Percentiles rank a stretch among this genome's conserved stretches.
These are phyloP conservation scores for Metallyticus violacea DNA, from an alignment of 2,888 invertebrate genomes.

Conservation along the genomic window DNA sequence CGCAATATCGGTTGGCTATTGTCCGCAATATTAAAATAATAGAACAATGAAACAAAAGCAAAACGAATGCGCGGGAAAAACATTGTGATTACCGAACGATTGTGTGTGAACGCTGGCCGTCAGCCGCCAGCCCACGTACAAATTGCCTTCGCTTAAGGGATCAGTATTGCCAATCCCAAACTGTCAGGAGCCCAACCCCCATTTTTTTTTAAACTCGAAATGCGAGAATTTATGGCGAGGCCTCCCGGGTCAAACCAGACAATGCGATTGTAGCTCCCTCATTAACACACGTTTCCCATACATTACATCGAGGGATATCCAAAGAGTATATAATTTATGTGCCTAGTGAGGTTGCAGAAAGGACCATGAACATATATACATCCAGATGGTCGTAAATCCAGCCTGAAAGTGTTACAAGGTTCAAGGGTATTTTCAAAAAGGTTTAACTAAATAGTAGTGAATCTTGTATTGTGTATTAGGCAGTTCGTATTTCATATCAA, in stretches of 20 bases:
- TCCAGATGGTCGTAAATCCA: no score
- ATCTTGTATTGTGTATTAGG: no score
- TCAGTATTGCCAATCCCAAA: neutral
- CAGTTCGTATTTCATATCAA: no score
- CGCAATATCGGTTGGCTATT: neutral
- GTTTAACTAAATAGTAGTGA: no score
- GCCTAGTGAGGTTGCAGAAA: no score
- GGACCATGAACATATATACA: no score
- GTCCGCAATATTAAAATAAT: neutral
- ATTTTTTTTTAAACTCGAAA: neutral
- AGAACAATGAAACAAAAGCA: neutral
- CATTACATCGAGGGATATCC: neutral
- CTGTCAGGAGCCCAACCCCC: neutral
- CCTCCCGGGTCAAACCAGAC: neutral
- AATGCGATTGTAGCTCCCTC: neutral
- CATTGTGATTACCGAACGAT: neutral
- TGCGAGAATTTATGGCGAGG: neutral
- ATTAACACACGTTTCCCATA: neutral
- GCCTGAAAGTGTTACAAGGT: no score
- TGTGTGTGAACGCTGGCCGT: neutral
- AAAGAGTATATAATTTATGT: neutral
- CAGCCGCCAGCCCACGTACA: neutral
- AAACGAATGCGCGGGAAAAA: neutral
- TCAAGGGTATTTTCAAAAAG: no score
- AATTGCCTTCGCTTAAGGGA: neutral